Conservation (phyloP, 2,888 invertebrate genomes). For the Pherbina coryleti region DNA sequence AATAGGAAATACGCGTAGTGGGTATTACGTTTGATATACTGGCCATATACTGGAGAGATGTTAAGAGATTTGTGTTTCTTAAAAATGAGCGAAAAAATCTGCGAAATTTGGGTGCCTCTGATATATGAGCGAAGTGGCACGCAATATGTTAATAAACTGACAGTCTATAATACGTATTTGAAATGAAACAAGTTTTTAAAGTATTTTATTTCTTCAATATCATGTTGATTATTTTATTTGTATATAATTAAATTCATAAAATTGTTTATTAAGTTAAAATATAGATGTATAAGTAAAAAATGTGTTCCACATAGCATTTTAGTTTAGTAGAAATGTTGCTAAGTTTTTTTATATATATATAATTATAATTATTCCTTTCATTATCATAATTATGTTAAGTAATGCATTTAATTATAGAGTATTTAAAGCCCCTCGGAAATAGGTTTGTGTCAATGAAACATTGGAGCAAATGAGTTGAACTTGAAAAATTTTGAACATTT, state of each 20-base stretch:
- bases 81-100: no score
- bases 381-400: conserved; percentile 24
- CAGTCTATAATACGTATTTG: neutral
- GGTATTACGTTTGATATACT: no score
- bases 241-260: conserved; percentile 58
- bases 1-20: no score
- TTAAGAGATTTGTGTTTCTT: no score
- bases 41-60: no score
- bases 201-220: conserved; percentile 45
- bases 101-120: no score
- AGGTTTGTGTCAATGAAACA: conserved; percentile 18
- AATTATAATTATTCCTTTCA: conserved; percentile 14
- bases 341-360: conserved; percentile 40
- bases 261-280: conserved; percentile 58
- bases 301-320: conserved; percentile 58
- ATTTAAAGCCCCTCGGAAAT: conserved; percentile 25
- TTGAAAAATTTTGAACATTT: neutral
- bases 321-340: conserved; percentile 60
- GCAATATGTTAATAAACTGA: no score
- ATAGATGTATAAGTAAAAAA: conserved; percentile 59
- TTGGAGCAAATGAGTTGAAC: neutral
- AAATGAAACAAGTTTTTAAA: conserved; percentile 3
- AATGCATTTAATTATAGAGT: conserved; percentile 25
- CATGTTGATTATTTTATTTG: conserved; percentile 54
- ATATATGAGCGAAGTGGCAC: no score